Evolutionary conservation across 2,113 vertebrate genomes (phyloP).

Genomic region (Ceyx margarethae): DNA sequence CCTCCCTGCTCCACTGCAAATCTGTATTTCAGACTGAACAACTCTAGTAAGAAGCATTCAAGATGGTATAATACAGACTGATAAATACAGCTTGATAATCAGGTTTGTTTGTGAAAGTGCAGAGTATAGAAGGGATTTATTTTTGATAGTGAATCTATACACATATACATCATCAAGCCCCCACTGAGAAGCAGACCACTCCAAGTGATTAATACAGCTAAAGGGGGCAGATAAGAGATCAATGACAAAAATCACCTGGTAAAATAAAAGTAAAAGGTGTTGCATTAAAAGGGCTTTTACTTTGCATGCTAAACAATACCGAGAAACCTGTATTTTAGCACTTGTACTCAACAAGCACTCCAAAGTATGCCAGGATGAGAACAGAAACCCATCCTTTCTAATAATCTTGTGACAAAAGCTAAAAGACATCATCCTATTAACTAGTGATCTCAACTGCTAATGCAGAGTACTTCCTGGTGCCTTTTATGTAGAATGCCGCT

Average conservation of each 20-base stretch:
- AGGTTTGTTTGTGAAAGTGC: slow-evolving; percentile 42
- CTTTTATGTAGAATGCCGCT: slow-evolving; percentile 89
- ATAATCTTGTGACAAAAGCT: slow-evolving; percentile 99
- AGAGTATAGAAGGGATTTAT: slow-evolving; percentile 38
- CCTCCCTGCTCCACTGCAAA: neutral
- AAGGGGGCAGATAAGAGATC: slow-evolving; percentile 86
- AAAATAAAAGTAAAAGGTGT: slow-evolving; percentile 88
- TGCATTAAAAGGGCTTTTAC: slow-evolving; percentile 88
- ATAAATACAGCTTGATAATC: slow-evolving; percentile 35
- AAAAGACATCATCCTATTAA: slow-evolving; percentile 99
- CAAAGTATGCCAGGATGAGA: slow-evolving; percentile 82
- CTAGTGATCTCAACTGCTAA: slow-evolving; percentile 97
- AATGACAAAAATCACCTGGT: slow-evolving; percentile 92
- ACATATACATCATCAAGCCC: slow-evolving; percentile 73
- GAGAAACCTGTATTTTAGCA: slow-evolving; percentile 88
- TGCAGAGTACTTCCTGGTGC: slow-evolving; percentile 93
- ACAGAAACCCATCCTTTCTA: slow-evolving; percentile 93
- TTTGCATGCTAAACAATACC: slow-evolving; percentile 87
- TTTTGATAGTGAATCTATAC: slow-evolving; percentile 68
- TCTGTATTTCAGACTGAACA: neutral
- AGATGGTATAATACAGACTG: neutral
- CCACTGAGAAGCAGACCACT: slow-evolving; percentile 81
- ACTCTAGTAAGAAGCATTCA: slow-evolving; percentile 30
- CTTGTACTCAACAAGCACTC: slow-evolving; percentile 91
- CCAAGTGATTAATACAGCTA: slow-evolving; percentile 91